These are phyloP conservation scores for Syrmaticus mikado DNA, from an alignment of 2,113 vertebrate species.

Conservation along the genomic window DNA sequence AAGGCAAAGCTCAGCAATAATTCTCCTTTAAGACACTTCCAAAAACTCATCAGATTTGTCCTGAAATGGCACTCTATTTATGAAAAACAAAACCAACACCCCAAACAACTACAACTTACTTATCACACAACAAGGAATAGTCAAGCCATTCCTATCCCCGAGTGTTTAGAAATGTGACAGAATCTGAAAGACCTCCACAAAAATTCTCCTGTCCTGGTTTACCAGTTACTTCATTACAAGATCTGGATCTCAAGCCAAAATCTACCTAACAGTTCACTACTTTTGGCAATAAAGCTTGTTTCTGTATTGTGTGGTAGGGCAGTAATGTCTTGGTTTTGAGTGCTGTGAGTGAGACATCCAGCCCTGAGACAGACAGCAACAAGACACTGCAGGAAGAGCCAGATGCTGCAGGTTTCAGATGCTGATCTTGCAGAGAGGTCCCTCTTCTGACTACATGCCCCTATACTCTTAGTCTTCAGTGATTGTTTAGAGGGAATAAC, in stretches of 20 bases:
- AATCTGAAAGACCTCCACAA: background rate
- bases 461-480: background rate
- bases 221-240: background rate
- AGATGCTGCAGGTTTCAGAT: background rate
- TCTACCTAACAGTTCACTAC: background rate
- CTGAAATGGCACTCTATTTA: background rate
- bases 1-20: background rate
- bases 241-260: background rate
- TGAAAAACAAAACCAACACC: background rate
- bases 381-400: background rate
- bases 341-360: background rate
- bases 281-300: background rate
- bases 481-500: background rate
- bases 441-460: background rate
- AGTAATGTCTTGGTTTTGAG: background rate
- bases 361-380: background rate
- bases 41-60: background rate
- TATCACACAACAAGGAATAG: background rate
- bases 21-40: background rate
- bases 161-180: background rate
- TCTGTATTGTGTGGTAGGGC: accelerated
- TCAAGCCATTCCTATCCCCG: background rate
- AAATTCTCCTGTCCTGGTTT: background rate
- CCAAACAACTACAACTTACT: background rate
- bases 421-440: background rate